Evolutionary conservation across 2,797 vertebrate species (phyloP).

Genomic region (Mormyrus hasselquistii): DNA sequence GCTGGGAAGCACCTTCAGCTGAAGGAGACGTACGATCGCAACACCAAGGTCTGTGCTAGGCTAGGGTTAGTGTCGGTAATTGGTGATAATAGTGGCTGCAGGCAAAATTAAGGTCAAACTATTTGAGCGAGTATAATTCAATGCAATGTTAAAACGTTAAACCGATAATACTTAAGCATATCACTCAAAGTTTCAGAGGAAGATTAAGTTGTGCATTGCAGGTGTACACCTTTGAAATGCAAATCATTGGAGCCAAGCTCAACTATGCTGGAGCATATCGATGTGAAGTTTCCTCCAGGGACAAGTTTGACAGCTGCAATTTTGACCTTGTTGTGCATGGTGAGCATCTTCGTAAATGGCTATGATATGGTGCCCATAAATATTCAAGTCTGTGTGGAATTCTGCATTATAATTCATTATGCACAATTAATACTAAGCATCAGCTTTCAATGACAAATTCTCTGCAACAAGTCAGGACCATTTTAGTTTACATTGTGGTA

Average conservation of each 20-base stretch:
- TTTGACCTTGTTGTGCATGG: conserved; percentile 83
- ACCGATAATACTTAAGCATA: not conserved
- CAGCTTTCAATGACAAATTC: not conserved
- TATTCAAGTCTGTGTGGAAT: not conserved
- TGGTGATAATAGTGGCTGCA: not conserved
- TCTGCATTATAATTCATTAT: not conserved
- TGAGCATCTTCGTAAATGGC: conserved; percentile 45
- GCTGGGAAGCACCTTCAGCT: conserved; percentile 88
- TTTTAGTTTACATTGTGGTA: not conserved
- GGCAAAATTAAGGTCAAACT: not conserved
- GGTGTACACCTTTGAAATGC: conserved; percentile 88
- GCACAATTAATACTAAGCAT: not conserved
- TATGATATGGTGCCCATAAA: not conserved
- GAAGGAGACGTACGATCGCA: conserved; percentile 78
- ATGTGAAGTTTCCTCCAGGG: conserved; percentile 86
- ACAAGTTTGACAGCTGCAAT: conserved; percentile 96
- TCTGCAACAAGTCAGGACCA: not conserved
- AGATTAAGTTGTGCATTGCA: conserved; percentile 39
- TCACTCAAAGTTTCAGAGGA: not conserved
- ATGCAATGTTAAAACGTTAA: not conserved
- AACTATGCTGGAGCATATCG: conserved; percentile 84
- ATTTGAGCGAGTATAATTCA: no score
- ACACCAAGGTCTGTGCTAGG: conserved; percentile 68
- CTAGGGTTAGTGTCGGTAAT: not conserved
- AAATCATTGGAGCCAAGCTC: conserved; percentile 75